phyloP scores from a whole-genome alignment of 2,797 vertebrate species.

The Cyclopterus lumpus region DNA sequence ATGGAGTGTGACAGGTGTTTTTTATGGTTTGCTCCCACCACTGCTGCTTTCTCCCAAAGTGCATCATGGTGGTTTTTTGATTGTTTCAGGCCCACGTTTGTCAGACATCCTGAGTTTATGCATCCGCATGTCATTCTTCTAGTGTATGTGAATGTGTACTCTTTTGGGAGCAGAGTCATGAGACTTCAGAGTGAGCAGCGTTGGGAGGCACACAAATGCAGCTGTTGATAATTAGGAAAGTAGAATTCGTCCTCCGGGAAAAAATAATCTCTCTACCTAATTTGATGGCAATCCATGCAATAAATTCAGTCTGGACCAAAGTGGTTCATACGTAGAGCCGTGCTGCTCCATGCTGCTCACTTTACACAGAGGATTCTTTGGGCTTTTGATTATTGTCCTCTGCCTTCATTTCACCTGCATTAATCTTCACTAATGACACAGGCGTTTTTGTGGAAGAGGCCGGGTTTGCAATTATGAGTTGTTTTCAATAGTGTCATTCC shows the following conservation, averaged over 20 bases:
- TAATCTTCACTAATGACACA: not conserved
- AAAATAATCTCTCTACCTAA: not conserved
- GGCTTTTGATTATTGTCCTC: not conserved
- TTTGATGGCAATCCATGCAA: not conserved
- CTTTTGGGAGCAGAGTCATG: not conserved
- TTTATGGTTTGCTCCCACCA: slow-evolving; percentile 31
- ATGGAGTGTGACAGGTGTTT: slow-evolving; percentile 52
- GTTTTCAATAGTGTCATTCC: not conserved
- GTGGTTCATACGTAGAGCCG: not conserved
- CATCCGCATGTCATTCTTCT: not conserved
- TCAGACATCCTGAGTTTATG: not conserved
- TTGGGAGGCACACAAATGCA: slow-evolving; percentile 21
- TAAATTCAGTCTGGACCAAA: not conserved
- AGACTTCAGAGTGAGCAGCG: slow-evolving; percentile 10
- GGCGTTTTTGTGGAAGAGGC: not conserved
- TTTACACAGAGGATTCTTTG: not conserved
- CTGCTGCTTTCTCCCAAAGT: not conserved
- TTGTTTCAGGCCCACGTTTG: not conserved
- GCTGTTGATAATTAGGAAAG: slow-evolving; percentile 33
- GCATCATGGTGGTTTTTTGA: not conserved
- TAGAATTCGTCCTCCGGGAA: not conserved
- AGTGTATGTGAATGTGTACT: not conserved
- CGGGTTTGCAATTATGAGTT: not conserved
- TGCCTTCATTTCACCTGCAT: not conserved
- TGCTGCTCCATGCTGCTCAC: not conserved